Conservation (phyloP, 1,140 invertebrate species). For the Tribolium madens region DNA sequence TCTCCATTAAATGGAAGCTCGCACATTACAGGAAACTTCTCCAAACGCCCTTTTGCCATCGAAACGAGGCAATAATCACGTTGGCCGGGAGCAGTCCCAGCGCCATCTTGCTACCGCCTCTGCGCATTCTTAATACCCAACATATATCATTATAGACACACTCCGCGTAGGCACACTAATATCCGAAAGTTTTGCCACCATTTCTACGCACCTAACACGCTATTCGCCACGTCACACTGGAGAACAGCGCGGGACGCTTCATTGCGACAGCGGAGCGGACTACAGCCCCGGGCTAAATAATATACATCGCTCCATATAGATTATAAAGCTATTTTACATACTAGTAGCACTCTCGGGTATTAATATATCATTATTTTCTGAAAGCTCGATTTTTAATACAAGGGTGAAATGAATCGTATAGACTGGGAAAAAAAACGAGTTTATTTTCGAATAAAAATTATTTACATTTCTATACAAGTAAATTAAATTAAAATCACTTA, state of each 20-base stretch:
- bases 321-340: slow-evolving; percentile 64
- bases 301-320: slow-evolving; percentile 62
- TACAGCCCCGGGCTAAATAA: slow-evolving; percentile 55
- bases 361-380: slow-evolving; percentile 62
- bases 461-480: slow-evolving; percentile 52
- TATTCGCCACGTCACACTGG: too few species aligned
- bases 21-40: not conserved
- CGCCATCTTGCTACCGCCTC: slow-evolving; percentile 61
- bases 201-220: not conserved
- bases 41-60: not conserved
- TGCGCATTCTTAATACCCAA: slow-evolving; percentile 58
- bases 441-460: slow-evolving; percentile 53
- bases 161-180: slow-evolving; percentile 59
- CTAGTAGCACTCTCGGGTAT: slow-evolving; percentile 61
- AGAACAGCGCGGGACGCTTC: not conserved
- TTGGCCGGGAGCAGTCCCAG: slow-evolving; percentile 52
- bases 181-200: slow-evolving; percentile 47
- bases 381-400: slow-evolving; percentile 46
- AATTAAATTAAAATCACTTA: slow-evolving; percentile 25
- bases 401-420: not conserved
- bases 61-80: slow-evolving; percentile 48
- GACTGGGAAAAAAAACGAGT: not conserved
- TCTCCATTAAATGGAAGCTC: slow-evolving; percentile 24
- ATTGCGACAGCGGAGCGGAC: slow-evolving; percentile 35
- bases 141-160: slow-evolving; percentile 62